These are phyloP conservation scores for Chelonus formosanus DNA, from an alignment of 2,888 invertebrate genomes.

Conservation along the genomic window DNA sequence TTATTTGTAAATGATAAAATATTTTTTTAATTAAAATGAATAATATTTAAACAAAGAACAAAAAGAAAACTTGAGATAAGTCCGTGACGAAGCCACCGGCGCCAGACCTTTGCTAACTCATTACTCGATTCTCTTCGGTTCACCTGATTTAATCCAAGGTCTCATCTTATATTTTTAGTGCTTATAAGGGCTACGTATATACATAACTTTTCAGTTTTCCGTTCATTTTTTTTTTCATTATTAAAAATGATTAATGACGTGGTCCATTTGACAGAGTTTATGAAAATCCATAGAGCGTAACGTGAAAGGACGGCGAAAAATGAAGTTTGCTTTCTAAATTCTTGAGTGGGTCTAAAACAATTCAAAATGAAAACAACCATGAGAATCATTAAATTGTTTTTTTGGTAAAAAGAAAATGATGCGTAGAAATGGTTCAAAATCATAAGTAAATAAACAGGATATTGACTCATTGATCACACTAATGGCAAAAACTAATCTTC, in stretches of 20 bases:
- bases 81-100: slow-evolving; percentile 58
- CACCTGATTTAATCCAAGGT: slow-evolving; percentile 15
- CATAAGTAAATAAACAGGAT: slow-evolving; percentile 51
- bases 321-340: not conserved
- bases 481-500: slow-evolving; percentile 47
- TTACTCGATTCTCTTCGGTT: slow-evolving; percentile 59
- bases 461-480: slow-evolving; percentile 52
- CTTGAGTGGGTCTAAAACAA: not conserved
- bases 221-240: too few relatives aligned
- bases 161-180: not conserved
- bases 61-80: slow-evolving; percentile 50
- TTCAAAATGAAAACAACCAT: not conserved
- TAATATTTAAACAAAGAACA: slow-evolving; percentile 26
- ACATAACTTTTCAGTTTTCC: too few relatives aligned
- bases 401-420: slow-evolving; percentile 32
- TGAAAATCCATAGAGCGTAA: too few relatives aligned
- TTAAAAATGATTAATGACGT: too few relatives aligned
- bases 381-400: slow-evolving; percentile 9
- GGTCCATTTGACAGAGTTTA: too few relatives aligned
- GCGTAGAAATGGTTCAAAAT: slow-evolving; percentile 31
- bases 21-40: slow-evolving; percentile 10
- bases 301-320: too few relatives aligned
- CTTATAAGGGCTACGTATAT: too few relatives aligned
- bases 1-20: too few relatives aligned
- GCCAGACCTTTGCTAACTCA: slow-evolving; percentile 58